Percentiles rank a stretch among this genome's conserved stretches.
These are phyloP conservation scores for Acromyrmex heyeri DNA, from an alignment of 1,140 invertebrate species.

Conservation along the genomic window DNA sequence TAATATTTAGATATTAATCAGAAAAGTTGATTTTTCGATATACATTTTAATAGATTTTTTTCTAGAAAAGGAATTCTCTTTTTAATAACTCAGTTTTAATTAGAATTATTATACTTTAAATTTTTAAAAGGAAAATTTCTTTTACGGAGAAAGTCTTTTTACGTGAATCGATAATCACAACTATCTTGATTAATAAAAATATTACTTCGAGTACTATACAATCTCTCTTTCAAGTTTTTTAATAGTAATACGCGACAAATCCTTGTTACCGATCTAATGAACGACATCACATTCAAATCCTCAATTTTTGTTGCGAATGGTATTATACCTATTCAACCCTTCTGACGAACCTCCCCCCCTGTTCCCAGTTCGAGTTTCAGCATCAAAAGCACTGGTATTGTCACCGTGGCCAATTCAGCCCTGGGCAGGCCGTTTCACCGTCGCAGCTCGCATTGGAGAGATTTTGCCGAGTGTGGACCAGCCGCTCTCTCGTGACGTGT, in stretches of 20 bases:
- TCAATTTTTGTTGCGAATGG: conserved; percentile 24
- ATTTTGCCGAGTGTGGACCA: conserved; percentile 19
- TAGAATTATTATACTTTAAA: not conserved
- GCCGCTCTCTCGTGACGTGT: conserved; percentile 31
- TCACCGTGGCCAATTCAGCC: conserved; percentile 35
- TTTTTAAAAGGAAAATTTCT: not conserved
- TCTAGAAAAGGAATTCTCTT: too few species aligned
- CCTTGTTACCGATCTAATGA: not conserved
- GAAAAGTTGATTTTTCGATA: too few species aligned
- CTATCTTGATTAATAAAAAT: not conserved
- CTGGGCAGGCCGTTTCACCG: conserved; percentile 47
- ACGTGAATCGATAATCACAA: not conserved
- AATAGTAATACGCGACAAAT: not conserved
- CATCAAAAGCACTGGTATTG: conserved; percentile 32
- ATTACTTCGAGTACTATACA: not conserved
- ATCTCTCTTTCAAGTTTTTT: not conserved
- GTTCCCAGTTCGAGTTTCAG: conserved; percentile 12
- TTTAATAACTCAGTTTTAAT: too few species aligned
- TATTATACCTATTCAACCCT: conserved; percentile 18
- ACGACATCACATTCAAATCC: not conserved
- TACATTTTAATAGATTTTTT: too few species aligned
- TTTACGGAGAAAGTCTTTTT: not conserved
- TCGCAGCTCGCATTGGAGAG: conserved; percentile 32
- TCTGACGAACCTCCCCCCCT: not conserved
- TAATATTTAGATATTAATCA: too few species aligned